Percentiles rank a stretch among this genome's conserved stretches.
phyloP scores from a whole-genome alignment of 2,888 invertebrate genomes.

The Seira ritae region DNA sequence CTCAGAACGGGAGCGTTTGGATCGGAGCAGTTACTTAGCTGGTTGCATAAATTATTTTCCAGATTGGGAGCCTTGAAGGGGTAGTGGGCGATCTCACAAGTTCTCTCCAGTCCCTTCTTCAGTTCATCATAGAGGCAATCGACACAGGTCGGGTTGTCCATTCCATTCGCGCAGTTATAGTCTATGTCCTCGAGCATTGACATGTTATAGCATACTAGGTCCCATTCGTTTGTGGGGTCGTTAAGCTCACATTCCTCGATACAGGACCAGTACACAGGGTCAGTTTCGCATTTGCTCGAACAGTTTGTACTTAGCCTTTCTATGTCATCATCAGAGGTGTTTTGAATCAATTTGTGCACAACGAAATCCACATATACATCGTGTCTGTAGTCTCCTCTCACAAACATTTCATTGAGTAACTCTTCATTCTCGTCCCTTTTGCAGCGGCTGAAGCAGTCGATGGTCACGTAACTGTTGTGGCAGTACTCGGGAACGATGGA shows the following conservation, averaged over 20 bases:
- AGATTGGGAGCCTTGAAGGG: neutral
- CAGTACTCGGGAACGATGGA: slow-evolving; percentile 27
- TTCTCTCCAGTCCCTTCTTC: neutral
- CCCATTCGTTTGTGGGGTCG: slow-evolving; percentile 36
- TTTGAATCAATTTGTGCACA: no score
- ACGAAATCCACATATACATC: slow-evolving; percentile 1
- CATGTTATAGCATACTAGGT: no score
- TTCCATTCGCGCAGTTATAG: no score
- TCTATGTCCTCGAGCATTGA: no score
- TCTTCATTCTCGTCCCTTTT: neutral
- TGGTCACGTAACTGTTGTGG: slow-evolving; percentile 39
- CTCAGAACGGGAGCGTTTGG: no score
- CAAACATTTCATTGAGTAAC: neutral
- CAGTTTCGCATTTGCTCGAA: slow-evolving; percentile 36
- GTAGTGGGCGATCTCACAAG: slow-evolving; percentile 29
- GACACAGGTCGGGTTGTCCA: neutral
- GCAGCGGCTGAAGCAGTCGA: slow-evolving; percentile 29
- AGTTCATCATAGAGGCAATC: neutral
- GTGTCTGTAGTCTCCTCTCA: neutral
- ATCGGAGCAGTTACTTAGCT: slow-evolving; percentile 6
- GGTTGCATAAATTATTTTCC: slow-evolving; percentile 20
- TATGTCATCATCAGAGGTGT: neutral
- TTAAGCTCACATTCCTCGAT: slow-evolving; percentile 20
- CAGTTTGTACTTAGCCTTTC: neutral
- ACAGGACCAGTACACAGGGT: slow-evolving; percentile 49